Conservation (phyloP, 2,113 vertebrate species). For the Nyctereutes procyonoides region DNA sequence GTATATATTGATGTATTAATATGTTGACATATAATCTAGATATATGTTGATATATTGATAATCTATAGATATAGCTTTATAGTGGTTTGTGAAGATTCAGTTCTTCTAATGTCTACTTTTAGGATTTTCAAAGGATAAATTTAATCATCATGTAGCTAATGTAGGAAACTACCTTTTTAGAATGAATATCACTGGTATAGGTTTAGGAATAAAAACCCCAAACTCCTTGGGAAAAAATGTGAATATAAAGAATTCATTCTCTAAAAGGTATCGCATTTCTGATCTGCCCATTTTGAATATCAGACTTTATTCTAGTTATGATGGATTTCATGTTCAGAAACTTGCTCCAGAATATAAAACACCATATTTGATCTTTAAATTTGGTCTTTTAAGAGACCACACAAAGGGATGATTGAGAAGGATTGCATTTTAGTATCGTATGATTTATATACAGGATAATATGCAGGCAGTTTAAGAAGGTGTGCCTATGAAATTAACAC, state of each 20-base stretch:
- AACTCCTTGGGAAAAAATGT: background rate
- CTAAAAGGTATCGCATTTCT: background rate
- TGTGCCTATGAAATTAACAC: background rate
- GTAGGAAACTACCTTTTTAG: background rate
- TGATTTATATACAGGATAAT: background rate
- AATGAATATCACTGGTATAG: background rate
- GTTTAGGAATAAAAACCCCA: background rate
- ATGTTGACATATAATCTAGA: background rate
- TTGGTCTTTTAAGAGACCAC: background rate
- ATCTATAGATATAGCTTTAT: background rate
- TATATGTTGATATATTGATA: background rate
- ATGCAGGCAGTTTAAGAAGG: background rate
- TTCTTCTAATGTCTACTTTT: background rate
- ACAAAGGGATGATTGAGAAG: background rate
- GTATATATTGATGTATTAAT: too few species aligned
- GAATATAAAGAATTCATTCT: background rate
- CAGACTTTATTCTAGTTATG: background rate
- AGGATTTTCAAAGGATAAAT: background rate
- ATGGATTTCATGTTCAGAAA: background rate
- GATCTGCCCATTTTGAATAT: background rate
- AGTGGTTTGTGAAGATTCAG: background rate
- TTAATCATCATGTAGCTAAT: background rate
- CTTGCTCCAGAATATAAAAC: background rate
- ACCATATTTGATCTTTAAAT: background rate
- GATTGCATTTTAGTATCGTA: background rate